A percentile compares a stretch with the other conserved stretches of the same genome.
These are phyloP conservation scores for Lucinisca nassula DNA, from an alignment of 2,888 invertebrate species.

Conservation along the genomic window DNA sequence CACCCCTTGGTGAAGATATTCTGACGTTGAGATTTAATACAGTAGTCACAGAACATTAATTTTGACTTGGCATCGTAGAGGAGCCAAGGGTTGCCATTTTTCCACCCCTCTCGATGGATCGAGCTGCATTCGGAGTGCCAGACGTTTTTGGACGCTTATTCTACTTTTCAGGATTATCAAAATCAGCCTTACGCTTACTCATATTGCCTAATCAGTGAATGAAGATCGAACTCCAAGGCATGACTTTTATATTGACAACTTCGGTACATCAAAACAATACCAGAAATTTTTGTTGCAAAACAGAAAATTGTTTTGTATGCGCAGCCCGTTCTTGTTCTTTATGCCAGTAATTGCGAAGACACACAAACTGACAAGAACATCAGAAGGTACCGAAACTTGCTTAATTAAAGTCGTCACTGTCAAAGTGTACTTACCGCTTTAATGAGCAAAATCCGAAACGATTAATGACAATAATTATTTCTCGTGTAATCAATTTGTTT, in stretches of 20 bases:
- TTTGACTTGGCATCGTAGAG: conserved; percentile 9
- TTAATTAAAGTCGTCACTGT: not conserved
- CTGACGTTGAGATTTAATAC: not conserved
- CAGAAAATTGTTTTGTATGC: not conserved
- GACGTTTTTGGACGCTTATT: conserved; percentile 3
- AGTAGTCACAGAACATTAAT: conserved; percentile 5
- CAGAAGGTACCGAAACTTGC: not conserved
- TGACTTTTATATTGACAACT: not conserved
- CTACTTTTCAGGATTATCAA: not conserved
- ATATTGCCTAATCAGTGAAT: not conserved
- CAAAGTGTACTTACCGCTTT: not conserved
- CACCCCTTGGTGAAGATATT: conserved; percentile 1
- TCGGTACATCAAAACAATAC: not conserved
- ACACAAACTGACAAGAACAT: not conserved
- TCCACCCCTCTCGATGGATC: not conserved
- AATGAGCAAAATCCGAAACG: not conserved
- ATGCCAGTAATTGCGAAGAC: not conserved
- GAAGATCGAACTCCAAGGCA: not conserved
- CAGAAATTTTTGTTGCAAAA: not conserved
- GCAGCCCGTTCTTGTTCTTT: not conserved
- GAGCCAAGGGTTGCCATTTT: not conserved
- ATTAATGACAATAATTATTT: not conserved
- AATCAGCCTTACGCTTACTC: not conserved
- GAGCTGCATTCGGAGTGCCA: not conserved
- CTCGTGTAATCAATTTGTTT: not conserved